Evolutionary conservation across 2,797 vertebrate genomes (phyloP).

Genomic region (Helostoma temminkii): DNA sequence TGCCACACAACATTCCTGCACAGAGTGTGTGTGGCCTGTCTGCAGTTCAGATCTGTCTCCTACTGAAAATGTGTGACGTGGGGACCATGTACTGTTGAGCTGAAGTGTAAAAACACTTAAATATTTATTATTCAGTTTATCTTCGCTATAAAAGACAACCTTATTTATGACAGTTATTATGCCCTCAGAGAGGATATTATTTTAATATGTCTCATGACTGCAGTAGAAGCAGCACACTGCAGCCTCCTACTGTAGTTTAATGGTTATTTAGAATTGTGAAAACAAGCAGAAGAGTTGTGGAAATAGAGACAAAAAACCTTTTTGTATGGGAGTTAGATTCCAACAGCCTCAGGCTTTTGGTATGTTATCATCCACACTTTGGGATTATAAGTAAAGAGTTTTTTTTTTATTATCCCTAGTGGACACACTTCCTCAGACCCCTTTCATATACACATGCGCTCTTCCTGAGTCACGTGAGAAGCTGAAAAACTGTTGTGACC

Average conservation of each 20-base stretch:
- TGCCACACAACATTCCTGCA: no score
- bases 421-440: background rate
- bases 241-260: slow-evolving; percentile 29
- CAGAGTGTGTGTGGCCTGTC: no score
- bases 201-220: slow-evolving; percentile 42
- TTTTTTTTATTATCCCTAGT: background rate
- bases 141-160: background rate
- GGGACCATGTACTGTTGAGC: no score
- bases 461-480: slow-evolving; percentile 36
- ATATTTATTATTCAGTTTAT: no score
- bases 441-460: slow-evolving; percentile 5
- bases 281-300: slow-evolving; percentile 37
- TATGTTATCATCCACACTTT: slow-evolving; percentile 15
- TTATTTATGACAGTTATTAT: slow-evolving; percentile 17
- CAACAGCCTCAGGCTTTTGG: slow-evolving; percentile 36
- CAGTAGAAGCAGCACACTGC: slow-evolving; percentile 23
- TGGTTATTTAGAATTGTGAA: slow-evolving; percentile 26
- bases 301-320: slow-evolving; percentile 30
- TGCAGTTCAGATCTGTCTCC: no score
- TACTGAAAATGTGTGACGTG: no score
- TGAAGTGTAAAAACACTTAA: no score
- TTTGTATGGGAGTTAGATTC: slow-evolving; percentile 19
- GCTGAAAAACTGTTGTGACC: slow-evolving; percentile 51
- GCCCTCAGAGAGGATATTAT: slow-evolving; percentile 22
- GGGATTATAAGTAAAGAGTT: background rate